phyloP scores from a whole-genome alignment of 2,888 invertebrate species.

The Nomada ferruginata region DNA sequence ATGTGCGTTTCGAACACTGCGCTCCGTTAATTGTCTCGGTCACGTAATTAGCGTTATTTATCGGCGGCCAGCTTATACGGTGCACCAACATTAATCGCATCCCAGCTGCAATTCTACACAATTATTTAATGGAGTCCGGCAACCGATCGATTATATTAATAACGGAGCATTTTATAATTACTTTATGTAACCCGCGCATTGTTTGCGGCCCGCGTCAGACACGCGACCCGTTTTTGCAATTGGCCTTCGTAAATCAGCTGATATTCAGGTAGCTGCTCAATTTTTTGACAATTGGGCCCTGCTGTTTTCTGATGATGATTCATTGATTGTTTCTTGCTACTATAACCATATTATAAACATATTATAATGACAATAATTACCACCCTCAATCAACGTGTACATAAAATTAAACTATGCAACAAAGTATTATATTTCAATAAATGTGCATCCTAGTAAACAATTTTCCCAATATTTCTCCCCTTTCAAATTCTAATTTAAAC shows the following conservation, averaged over 20 bases:
- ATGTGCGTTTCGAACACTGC: conserved; percentile 5
- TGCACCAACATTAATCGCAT: conserved; percentile 46
- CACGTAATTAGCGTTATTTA: conserved; percentile 50
- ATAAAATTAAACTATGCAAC: conserved; percentile 15
- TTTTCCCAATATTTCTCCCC: conserved; percentile 12
- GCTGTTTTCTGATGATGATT: neutral
- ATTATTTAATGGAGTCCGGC: conserved; percentile 49
- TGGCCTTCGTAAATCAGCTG: conserved; percentile 24
- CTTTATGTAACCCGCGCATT: conserved; percentile 21
- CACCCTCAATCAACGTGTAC: neutral
- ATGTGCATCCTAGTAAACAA: neutral
- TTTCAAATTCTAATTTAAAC: conserved; percentile 14
- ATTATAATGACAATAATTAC: neutral
- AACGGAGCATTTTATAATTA: conserved; percentile 49
- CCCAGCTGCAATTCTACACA: conserved; percentile 42
- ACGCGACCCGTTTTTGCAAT: conserved; percentile 30
- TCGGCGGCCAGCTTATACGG: conserved; percentile 29
- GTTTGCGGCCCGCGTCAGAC: conserved; percentile 23
- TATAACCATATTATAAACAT: too few species aligned
- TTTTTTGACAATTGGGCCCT: conserved; percentile 6
- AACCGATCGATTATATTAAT: conserved; percentile 53
- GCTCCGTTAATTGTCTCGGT: conserved; percentile 44
- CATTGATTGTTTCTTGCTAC: too few species aligned
- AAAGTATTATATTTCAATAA: conserved; percentile 4
- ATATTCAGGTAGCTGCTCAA: neutral